Evolutionary conservation across 1,140 invertebrate species (phyloP), one percentile per base, ranked within the genome.

Genomic region (Parapsyche elsis): DNA sequence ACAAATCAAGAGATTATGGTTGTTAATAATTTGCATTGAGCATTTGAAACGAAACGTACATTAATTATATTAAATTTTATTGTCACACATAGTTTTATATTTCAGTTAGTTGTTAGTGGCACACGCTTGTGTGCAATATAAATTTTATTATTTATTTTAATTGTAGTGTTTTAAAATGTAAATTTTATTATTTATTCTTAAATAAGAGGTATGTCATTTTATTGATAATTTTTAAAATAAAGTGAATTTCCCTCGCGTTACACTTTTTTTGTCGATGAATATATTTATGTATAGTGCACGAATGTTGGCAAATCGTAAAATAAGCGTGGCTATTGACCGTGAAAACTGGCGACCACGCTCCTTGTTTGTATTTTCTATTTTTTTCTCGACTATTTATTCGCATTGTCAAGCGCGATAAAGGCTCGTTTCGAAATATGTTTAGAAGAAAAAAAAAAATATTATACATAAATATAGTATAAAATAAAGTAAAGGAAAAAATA

Each of bases 321-420:
- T 46, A 24, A 46, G 38, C 73, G 73, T 59, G 53, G 5, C 24
- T 30, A 75, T 57, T 46, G 73, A 75, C 73, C 73, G 73, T 75
- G 73, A 75, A 75, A 57, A 57, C 21, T 26, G 14, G 12, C 53
- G 46, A 57, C 24, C 73, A 71, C 61, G 21, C 9, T 71, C 12
- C 70, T n/a, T 26, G 73, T 75, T 75, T 75, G 23, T 59, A 49
- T 75, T 57, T 75, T 67, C 64, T 24, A 67, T 26, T 75, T 75
- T 75, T 57, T 49, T 12, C 16, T 53, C 49, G 49, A 12, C 16
- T 53, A 53, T 53, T 53, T 71, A 38, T 71, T 38, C 24, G 44
- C 71, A 73, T 23, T 67, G 64, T 46, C 71, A 73, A 73, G 16
- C 38, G 38, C 14, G 21, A 7, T 24, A 30, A 71, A 16, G 45